Conservation (phyloP, 1,140 invertebrate species). For the Plutomurus gul region DNA sequence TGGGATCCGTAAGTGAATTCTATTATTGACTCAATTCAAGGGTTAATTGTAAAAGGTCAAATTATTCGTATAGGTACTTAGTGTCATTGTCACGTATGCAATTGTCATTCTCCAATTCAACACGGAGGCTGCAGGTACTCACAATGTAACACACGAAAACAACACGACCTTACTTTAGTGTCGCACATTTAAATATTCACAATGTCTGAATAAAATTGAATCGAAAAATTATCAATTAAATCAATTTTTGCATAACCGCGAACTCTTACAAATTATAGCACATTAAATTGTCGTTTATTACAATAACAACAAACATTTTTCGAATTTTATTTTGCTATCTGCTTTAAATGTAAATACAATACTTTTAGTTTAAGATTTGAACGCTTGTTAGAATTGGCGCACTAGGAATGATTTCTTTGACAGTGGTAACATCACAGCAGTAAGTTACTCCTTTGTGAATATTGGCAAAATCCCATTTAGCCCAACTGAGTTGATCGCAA, state of each 20-base stretch:
- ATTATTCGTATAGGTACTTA: background rate
- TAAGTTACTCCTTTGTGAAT: constrained; percentile 45
- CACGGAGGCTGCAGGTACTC: background rate
- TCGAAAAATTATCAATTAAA: too few relatives aligned
- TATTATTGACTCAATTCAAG: too few relatives aligned
- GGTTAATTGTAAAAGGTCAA: background rate
- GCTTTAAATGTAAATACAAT: background rate
- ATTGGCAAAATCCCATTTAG: constrained; percentile 33
- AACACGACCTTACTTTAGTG: too few relatives aligned
- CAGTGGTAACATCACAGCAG: constrained; percentile 36
- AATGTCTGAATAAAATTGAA: too few relatives aligned
- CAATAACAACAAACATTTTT: too few relatives aligned
- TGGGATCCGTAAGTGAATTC: background rate
- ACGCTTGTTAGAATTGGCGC: background rate
- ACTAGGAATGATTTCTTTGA: background rate
- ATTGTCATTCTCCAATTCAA: background rate
- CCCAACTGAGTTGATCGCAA: constrained; percentile 47
- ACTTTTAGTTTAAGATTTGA: background rate
- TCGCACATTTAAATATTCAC: too few relatives aligned
- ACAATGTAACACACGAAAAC: too few relatives aligned
- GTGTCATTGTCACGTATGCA: background rate
- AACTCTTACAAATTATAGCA: too few relatives aligned
- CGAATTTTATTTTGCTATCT: too few relatives aligned
- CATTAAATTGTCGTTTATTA: too few relatives aligned
- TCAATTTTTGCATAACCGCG: too few relatives aligned